Evolutionary conservation across 1,140 invertebrate genomes (phyloP), one percentile per base, ranked within the genome.

Genomic region (Zaprionus ornatus): DNA sequence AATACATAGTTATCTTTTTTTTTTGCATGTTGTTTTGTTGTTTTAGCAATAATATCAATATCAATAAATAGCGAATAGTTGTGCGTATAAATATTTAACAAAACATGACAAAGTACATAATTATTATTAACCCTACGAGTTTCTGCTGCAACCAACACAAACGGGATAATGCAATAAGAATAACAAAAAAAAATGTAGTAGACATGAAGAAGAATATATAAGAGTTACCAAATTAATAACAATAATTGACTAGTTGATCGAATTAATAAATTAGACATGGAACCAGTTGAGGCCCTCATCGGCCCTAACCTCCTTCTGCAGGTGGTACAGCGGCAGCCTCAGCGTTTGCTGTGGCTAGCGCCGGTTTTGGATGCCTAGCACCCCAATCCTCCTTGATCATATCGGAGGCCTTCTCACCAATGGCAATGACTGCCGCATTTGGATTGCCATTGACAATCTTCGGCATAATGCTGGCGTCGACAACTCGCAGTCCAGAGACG

Each of bases 401-500:
- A 78, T 97, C 96, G 4, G 96, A 95, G 1, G 94, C 96, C 90
- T 97, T 97, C 86, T 97, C 97, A 1, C 95, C 97, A 27, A 96
- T 95, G 94, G 96, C 96, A 29, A 92, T 92, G 4, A 91, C 94
- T 0, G 96, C 96, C 1, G 96, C 96, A 90, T 97, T 97, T 0
- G 96, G 96, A 93, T 97, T 97, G 0, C 96, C 96, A 80, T 95
- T 96, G n/a, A 97, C 94, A 32, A 97, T 96, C 4, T 94, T 95
- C 0, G 96, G 96, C 96, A 97, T 97, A 21, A 97, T 95, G 63
- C 96, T 96, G 1, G 95, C 96, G 80, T 97, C 96, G 0, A 95
- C 95, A 0, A 97, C 96, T 61, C 96, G 93, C 2, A 97, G 86
- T 9, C 95, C 95, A 1, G 95, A 94, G 0, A 97, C 94, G 0